Base-by-base conservation (phyloP, 1,140 invertebrate species). In the Bombus affinis region DNA sequence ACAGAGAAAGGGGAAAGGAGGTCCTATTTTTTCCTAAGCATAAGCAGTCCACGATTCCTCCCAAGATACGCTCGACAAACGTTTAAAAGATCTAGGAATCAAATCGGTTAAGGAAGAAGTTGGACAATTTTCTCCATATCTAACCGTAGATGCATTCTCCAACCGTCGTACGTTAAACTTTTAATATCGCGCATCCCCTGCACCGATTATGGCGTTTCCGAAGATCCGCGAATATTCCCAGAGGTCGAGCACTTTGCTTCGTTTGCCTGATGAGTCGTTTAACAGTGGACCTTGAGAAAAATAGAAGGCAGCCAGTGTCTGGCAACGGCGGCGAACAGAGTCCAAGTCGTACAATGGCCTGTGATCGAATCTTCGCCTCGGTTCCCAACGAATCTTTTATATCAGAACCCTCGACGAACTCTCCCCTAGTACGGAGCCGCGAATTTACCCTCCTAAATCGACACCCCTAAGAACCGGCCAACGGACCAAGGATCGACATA, bases 311-410 rank as follows among this genome's bases (percentile, higher is more conserved):
- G 53, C 44, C 79, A 81, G 86, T 83, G 89, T 88, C 83, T 90
- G 80, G 82, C 89, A 82, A 75, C 86, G 76, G 87, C 88, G 72
- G 80, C 72, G 57, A 65, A 81, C 15, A 87, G 81, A 91, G 87
- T 91, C 88, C 88, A 88, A 65, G 85, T 76, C 88, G 90, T 88
- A 91, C 83, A 90, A 92, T 91, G 91, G 91, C 92, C 86, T 95
- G 94, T 95, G 94, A 95, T 94, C 94, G 93, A 94, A 95, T 95
- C 94, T 95, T 94, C 85, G 91, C 80, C 85, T 91, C 81, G 92
- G 94, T 95, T 95, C 94, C 94, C 94, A 95, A 95, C 93, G 94
- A 93, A 87, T 94, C 93, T 92, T 94, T 94, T 93, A 94, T 94
- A 93, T 92, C 80, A 81, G 74, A 90, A 92, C 92, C 92, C 92